Percentiles rank a stretch among this genome's conserved stretches.
Evolutionary conservation across 2,888 invertebrate genomes (phyloP).

Genomic region (Synanthedon andrenaeformis): DNA sequence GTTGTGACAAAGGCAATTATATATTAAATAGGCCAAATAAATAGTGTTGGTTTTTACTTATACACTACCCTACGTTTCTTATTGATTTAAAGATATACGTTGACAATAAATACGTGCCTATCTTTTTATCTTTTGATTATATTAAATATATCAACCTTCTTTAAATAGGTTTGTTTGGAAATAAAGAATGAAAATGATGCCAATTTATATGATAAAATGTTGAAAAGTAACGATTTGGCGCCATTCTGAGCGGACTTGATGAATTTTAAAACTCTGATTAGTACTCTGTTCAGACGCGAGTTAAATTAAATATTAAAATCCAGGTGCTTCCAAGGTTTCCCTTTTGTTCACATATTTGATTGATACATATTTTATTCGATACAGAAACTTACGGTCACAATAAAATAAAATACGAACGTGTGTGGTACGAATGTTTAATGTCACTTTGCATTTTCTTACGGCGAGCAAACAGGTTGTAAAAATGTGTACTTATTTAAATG

Average conservation of each 20-base stretch:
- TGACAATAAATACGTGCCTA: too few relatives aligned
- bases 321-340: constrained; percentile 42
- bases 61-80: too few relatives aligned
- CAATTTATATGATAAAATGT: too few relatives aligned
- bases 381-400: constrained; percentile 10
- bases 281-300: constrained; percentile 38
- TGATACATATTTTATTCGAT: constrained; percentile 36
- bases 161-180: too few relatives aligned
- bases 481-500: not conserved
- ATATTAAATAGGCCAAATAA: too few relatives aligned
- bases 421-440: not conserved
- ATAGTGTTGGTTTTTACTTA: too few relatives aligned
- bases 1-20: too few relatives aligned
- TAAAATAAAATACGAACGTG: constrained; percentile 1
- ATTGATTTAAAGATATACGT: too few relatives aligned
- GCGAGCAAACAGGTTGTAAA: not conserved
- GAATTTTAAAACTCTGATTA: constrained; percentile 42
- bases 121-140: too few relatives aligned
- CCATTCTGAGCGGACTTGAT: constrained; percentile 18
- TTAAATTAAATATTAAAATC: constrained; percentile 22
- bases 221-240: not conserved
- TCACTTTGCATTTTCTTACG: not conserved
- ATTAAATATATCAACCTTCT: too few relatives aligned
- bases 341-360: constrained; percentile 37
- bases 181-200: too few relatives aligned